These are phyloP conservation scores for Eleginops maclovinus DNA, from an alignment of 2,113 vertebrate species.

Conservation along the genomic window DNA sequence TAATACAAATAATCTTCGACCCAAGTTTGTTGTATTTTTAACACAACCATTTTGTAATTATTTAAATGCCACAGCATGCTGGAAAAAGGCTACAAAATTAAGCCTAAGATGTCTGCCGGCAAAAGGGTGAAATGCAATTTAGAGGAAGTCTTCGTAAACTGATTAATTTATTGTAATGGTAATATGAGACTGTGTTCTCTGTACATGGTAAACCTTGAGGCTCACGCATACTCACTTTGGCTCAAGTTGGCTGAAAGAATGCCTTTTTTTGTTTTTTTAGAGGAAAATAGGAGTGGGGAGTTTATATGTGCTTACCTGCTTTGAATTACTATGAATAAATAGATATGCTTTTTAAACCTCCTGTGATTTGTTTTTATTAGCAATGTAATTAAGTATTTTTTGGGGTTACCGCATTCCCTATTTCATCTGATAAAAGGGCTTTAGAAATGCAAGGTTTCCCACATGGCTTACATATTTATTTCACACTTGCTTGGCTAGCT, in stretches of 20 bases:
- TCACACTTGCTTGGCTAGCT: background rate
- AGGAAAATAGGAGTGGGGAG: background rate
- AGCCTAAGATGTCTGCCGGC: constrained; percentile 4
- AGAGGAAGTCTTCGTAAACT: background rate
- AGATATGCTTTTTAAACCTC: background rate
- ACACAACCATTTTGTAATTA: constrained; percentile 8
- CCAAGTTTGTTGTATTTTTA: background rate
- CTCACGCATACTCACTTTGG: background rate
- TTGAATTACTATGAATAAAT: constrained; percentile 18
- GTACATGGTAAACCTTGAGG: background rate
- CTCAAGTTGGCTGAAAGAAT: constrained; percentile 24
- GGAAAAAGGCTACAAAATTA: background rate
- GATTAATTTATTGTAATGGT: background rate
- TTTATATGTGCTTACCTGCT: constrained; percentile 13
- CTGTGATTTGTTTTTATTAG: constrained; percentile 5
- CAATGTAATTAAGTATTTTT: background rate
- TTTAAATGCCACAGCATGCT: constrained; percentile 11
- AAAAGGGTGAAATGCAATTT: constrained; percentile 20
- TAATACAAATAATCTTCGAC: background rate
- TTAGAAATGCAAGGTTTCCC: background rate
- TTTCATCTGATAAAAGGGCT: background rate
- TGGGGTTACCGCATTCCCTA: background rate
- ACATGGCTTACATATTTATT: constrained; percentile 7
- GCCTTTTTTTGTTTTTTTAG: background rate
- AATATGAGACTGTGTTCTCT: background rate